These are phyloP conservation scores for Halictus ligatus DNA, from an alignment of 2,888 invertebrate genomes.

Conservation along the genomic window DNA sequence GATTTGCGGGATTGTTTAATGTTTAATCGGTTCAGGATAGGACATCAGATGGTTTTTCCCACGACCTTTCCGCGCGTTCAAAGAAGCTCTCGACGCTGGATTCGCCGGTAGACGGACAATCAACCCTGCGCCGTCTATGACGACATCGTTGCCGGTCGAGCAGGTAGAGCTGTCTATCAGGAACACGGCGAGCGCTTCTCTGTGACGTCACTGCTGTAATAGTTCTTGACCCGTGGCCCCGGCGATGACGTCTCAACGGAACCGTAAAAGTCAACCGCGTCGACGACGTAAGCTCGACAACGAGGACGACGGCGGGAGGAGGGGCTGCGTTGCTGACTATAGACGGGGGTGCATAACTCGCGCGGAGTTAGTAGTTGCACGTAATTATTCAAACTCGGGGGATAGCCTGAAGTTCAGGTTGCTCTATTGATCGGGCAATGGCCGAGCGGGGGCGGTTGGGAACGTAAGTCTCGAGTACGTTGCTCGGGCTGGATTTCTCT, in stretches of 20 bases:
- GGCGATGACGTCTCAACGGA: conserved; percentile 50
- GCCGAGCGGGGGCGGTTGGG: conserved; percentile 30
- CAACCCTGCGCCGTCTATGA: neutral
- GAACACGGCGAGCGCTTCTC: neutral
- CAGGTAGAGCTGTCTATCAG: neutral
- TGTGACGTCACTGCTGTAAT: conserved; percentile 51
- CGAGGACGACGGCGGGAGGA: neutral
- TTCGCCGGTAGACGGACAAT: neutral
- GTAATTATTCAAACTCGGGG: conserved; percentile 68
- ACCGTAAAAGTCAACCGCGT: conserved; percentile 33
- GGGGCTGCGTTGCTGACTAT: conserved; percentile 26
- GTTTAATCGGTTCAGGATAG: neutral
- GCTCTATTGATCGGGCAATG: conserved; percentile 61
- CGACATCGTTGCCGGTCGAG: neutral
- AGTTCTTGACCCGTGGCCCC: conserved; percentile 22
- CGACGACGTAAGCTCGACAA: conserved; percentile 18
- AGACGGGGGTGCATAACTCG: conserved; percentile 48
- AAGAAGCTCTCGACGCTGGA: neutral
- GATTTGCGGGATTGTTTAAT: conserved; percentile 32
- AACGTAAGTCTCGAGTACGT: conserved; percentile 46
- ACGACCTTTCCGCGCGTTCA: conserved; percentile 62
- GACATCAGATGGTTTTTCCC: conserved; percentile 54
- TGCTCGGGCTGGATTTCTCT: conserved; percentile 30
- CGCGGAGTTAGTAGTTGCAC: conserved; percentile 52
- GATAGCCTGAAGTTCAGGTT: conserved; percentile 62